Evolutionary conservation across 2,113 vertebrate genomes (phyloP).

Genomic region (Merops nubicus): DNA sequence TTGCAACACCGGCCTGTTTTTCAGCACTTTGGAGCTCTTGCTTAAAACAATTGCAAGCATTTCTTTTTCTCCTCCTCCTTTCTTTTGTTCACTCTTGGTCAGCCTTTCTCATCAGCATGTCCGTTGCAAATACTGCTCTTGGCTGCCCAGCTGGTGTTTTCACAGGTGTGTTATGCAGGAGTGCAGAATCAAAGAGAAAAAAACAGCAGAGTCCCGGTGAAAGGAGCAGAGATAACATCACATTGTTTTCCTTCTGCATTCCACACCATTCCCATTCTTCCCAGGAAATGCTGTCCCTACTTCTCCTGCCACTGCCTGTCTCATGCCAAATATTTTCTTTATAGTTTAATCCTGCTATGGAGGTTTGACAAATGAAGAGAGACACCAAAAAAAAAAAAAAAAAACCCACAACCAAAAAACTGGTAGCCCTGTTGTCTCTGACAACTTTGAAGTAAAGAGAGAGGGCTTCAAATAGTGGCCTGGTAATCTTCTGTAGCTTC

Average conservation of each 20-base stretch:
- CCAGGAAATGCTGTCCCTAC: neutral
- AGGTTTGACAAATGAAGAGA: neutral
- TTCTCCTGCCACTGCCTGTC: neutral
- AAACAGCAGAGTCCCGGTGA: neutral
- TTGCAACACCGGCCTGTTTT: neutral
- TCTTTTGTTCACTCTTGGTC: neutral
- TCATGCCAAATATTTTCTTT: neutral
- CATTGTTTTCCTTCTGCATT: slow-evolving; percentile 6
- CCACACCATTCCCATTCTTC: neutral
- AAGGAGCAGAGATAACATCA: neutral
- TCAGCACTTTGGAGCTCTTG: neutral
- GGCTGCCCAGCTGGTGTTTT: slow-evolving; percentile 45
- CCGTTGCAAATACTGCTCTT: neutral
- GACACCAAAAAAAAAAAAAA: neutral
- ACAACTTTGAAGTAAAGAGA: neutral
- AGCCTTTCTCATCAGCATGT: neutral
- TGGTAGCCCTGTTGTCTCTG: neutral
- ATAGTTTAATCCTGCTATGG: neutral
- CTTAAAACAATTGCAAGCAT: neutral
- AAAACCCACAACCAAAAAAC: no score
- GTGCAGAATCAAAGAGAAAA: neutral
- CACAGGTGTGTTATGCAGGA: neutral
- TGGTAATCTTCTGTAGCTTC: neutral
- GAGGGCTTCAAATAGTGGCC: neutral
- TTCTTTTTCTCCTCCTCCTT: neutral